Evolutionary conservation across 2,113 vertebrate genomes (phyloP), one percentile per base, ranked within the genome.

Genomic region (Pholis gunnellus): DNA sequence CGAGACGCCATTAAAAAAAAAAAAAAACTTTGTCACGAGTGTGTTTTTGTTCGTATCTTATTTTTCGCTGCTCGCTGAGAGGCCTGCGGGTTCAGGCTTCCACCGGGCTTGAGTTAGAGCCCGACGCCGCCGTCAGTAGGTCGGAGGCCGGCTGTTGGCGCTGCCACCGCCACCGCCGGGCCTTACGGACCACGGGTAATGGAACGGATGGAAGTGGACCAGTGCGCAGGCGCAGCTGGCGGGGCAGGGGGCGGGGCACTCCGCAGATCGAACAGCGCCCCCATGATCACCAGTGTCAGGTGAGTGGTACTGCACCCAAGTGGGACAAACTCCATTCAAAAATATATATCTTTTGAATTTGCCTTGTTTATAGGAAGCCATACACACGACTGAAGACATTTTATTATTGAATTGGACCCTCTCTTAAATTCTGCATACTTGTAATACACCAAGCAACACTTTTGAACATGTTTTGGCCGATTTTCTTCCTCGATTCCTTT

Each of bases 121-220:
- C 71, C 72, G 20, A 64, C 73, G 64, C 93, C 93, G 90, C 88
- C 64, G 18, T 75, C 72, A 40, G n/a, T 25, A 50, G 87, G 60
- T 84, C 72, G 79, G 22, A 87, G 81, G 25, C 73, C 89, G 92
- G 92, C 79, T 18, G 68, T 29, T 5, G 75, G 74, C 66, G 75
- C 90, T 56, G 87, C 78, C 34, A 54, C 76, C 66, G 61, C 60
- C 67, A 54, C 76, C 66, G 61, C 60, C 67, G 85, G 93, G 91
- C 87, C 92, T 57, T 34, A 87, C 68, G 79, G 50, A 83, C 34
- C 34, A 34, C 34, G 34, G 34, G 34, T 34, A 1, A 96, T 96
- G 95, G 95, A 96, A 71, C 92, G 95, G 86, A 96, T 96, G 96
- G 95, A 96, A 89, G 95, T 96, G 77, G 95, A 96, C 85, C 95